Base-by-base conservation (phyloP, 2,797 vertebrate species). In the Enteromius mattozi region DNA sequence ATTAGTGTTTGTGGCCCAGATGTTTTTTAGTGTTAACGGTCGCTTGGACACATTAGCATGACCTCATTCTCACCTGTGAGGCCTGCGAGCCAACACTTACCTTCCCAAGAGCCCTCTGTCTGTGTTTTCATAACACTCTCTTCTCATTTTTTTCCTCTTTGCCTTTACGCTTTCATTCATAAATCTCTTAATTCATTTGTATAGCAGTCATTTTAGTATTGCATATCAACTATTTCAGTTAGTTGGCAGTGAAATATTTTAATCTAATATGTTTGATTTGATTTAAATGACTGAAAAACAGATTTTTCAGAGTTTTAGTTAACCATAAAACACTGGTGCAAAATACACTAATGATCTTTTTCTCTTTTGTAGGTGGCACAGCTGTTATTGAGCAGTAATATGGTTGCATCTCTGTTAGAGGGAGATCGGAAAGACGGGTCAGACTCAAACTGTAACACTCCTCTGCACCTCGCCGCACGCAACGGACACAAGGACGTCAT, bases 401-500 rank as follows among this genome's bases (percentile, higher is more conserved):
- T 99, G 88, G 97, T 97, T 0, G 96, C 96, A 0, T 95, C 97
- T 0, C 89, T 99, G 85, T 87, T 99, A 89, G 98, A 99, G 85
- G 97, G 97, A 0, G 96, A 98, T 83, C 95, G 95, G 84, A 98
- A 96, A 91, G 97, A 99, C 70, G 89, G 92, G 0, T 94, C 95
- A 0, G 98, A 99, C 91, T 96, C 96, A 1, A 96, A 96, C 92
- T 97, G 95, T 90, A 98, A 96, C 89, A 98, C 98, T 0, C 97
- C 97, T 0, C 94, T 99, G 40, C 97, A 99, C 90, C 93, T 99
- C 87, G 98, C 97, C 13, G 96, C 97, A 80, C 97, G 98, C 88
- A 98, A 98, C 0, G 98, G 98, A 71, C 98, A 98, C 90, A 95
- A 96, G 82, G 97, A 99, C 91, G 94, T 98, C 82, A 98, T 97